Conservation (phyloP, 1,140 invertebrate genomes). For the Zaprionus davidi region DNA sequence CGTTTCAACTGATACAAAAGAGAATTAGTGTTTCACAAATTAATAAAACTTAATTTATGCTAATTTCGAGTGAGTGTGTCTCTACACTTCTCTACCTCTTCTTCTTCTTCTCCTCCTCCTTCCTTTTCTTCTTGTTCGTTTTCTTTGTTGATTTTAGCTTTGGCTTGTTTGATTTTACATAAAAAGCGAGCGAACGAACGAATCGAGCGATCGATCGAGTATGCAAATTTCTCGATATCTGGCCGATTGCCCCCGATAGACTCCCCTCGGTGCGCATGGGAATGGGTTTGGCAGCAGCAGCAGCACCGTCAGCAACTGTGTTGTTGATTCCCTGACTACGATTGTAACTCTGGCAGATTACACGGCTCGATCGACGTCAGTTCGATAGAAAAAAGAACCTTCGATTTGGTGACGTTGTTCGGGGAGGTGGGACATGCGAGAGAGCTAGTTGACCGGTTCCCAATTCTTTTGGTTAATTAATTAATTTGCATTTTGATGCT, state of each 20-base stretch:
- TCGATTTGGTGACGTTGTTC: conserved; percentile 10
- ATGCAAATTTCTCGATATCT: conserved; percentile 59
- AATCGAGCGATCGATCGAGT: conserved; percentile 42
- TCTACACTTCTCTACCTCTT: neutral
- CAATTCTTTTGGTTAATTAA: conserved; percentile 53
- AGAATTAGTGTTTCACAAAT: conserved; percentile 81
- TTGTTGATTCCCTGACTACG: conserved; percentile 11
- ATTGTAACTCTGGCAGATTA: conserved; percentile 10
- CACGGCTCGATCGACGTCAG: neutral
- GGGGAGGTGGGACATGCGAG: neutral
- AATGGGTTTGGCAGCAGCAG: conserved; percentile 14
- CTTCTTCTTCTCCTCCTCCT: neutral
- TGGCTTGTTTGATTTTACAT: conserved; percentile 61
- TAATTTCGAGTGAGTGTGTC: conserved; percentile 57
- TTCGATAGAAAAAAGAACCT: neutral
- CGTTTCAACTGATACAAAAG: conserved; percentile 53
- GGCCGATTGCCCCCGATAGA: conserved; percentile 15
- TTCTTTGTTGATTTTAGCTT: conserved; percentile 32
- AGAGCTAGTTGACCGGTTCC: conserved; percentile 48
- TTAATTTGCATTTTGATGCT: conserved; percentile 76
- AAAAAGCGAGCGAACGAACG: conserved; percentile 52
- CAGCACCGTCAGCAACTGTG: conserved; percentile 16
- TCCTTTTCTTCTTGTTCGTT: conserved; percentile 1
- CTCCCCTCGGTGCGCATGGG: conserved; percentile 27
- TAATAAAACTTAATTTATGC: conserved; percentile 83